A percentile compares a stretch with the other conserved stretches of the same genome.
Evolutionary conservation across 2,797 vertebrate species (phyloP).

Genomic region (Potorous gilbertii): DNA sequence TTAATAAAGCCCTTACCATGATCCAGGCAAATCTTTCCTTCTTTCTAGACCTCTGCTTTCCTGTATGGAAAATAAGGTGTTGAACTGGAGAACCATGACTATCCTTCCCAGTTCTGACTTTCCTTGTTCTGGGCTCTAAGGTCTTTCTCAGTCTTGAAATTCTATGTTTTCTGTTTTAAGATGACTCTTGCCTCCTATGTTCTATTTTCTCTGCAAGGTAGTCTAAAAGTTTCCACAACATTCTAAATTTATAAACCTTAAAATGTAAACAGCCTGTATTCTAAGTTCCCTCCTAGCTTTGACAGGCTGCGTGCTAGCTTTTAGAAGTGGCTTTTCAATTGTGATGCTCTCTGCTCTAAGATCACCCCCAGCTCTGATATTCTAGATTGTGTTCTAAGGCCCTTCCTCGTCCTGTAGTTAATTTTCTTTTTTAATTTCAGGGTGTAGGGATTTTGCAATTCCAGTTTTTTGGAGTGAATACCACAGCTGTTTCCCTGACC

Average conservation of each 20-base stretch:
- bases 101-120: background rate
- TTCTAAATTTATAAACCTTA: background rate
- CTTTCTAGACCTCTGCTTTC: background rate
- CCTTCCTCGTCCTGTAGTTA: background rate
- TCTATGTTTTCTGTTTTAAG: background rate
- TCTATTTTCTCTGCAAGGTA: background rate
- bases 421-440: background rate
- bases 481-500: slow-evolving; percentile 73
- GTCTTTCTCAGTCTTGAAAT: background rate
- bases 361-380: background rate
- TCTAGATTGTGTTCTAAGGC: background rate
- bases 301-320: background rate
- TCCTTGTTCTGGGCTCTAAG: background rate
- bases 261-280: background rate
- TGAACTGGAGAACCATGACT: background rate
- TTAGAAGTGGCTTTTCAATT: background rate
- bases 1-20: background rate
- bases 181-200: background rate
- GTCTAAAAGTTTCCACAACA: background rate
- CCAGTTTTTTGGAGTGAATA: slow-evolving; percentile 60
- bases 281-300: background rate
- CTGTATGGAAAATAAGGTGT: background rate
- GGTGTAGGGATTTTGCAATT: slow-evolving; percentile 70
- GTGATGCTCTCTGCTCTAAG: background rate
- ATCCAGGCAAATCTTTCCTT: background rate